These are phyloP conservation scores for Monopis laevigella DNA, from an alignment of 2,888 invertebrate species.

Conservation along the genomic window DNA sequence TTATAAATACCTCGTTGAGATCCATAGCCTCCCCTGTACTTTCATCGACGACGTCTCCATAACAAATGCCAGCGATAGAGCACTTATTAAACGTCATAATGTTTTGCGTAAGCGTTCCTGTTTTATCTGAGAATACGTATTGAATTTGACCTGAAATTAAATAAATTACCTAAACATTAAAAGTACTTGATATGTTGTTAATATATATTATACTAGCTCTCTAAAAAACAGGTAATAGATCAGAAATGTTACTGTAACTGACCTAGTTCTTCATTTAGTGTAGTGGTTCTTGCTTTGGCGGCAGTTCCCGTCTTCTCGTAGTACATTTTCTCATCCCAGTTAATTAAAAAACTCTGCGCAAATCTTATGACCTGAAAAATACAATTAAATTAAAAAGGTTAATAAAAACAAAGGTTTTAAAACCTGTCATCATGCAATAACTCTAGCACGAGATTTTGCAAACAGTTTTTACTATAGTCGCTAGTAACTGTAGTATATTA, in stretches of 20 bases:
- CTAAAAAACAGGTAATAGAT: too few species aligned
- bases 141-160: conserved; percentile 87
- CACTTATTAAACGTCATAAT: conserved; percentile 99
- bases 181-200: too few species aligned
- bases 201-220: too few species aligned
- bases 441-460: too few species aligned
- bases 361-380: conserved; percentile 89
- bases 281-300: conserved; percentile 96
- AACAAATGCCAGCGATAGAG: conserved; percentile 90
- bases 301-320: conserved; percentile 89
- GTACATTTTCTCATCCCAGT: conserved; percentile 99
- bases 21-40: conserved; percentile 88
- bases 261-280: conserved; percentile 96
- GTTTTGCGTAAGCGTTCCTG: conserved; percentile 98
- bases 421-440: too few species aligned
- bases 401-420: too few species aligned
- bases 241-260: conserved; percentile 22
- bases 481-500: too few species aligned
- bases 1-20: conserved; percentile 75
- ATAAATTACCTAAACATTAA: too few species aligned
- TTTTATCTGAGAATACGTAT: conserved; percentile 99
- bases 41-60: conserved; percentile 91
- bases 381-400: background rate
- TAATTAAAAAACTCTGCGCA: conserved; percentile 97
- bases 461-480: too few species aligned